These are phyloP conservation scores for Ophion ventricosus DNA, from an alignment of 2,888 invertebrate species.

Conservation along the genomic window DNA sequence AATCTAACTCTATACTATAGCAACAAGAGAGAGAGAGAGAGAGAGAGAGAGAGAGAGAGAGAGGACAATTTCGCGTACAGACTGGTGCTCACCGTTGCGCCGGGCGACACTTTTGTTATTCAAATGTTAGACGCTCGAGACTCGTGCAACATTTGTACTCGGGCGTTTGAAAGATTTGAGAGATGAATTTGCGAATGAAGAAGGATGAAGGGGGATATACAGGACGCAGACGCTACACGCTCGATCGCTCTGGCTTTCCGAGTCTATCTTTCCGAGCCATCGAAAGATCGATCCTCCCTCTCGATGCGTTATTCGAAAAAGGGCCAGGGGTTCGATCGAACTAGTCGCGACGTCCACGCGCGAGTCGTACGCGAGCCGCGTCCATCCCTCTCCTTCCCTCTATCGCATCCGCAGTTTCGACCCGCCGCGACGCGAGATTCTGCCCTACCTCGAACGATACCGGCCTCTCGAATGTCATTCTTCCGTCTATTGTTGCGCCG, in stretches of 20 bases:
- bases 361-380: background rate
- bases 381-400: slow-evolving; percentile 35
- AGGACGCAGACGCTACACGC: too few species aligned
- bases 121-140: too few species aligned
- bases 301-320: slow-evolving; percentile 30
- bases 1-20: too few species aligned
- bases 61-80: too few species aligned
- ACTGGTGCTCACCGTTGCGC: too few species aligned
- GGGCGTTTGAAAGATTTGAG: too few species aligned
- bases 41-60: too few species aligned
- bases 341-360: background rate
- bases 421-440: slow-evolving; percentile 51
- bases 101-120: too few species aligned
- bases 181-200: too few species aligned
- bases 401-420: slow-evolving; percentile 38
- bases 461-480: slow-evolving; percentile 55
- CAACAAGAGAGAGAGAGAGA: too few species aligned
- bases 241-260: slow-evolving; percentile 21
- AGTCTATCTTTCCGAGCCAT: background rate
- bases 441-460: slow-evolving; percentile 54
- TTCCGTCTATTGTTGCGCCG: slow-evolving; percentile 25
- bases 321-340: slow-evolving; percentile 37
- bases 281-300: slow-evolving; percentile 25
- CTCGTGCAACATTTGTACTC: too few species aligned
- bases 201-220: too few species aligned